A percentile compares a stretch with the other conserved stretches of the same genome.
These are phyloP conservation scores for Rhadina sibilatrix DNA, from an alignment of 2,113 vertebrate species.

Conservation along the genomic window DNA sequence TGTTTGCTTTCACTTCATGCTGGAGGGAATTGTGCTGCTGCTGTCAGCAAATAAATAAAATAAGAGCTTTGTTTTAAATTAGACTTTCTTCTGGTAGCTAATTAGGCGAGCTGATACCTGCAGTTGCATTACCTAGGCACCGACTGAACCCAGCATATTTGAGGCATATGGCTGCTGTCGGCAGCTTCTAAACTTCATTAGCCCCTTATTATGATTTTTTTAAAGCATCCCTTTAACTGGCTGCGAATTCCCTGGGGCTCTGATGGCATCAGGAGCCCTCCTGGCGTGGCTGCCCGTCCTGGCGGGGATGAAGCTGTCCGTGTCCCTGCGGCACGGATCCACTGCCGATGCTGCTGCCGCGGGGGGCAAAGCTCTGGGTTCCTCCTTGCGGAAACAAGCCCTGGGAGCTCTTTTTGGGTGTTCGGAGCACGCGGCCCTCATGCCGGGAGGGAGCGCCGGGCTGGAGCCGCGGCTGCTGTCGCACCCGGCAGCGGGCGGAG, in stretches of 20 bases:
- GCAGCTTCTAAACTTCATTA: conserved; percentile 23
- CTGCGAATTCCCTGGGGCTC: not conserved
- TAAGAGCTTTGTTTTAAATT: conserved; percentile 55
- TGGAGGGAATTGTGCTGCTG: conserved; percentile 33
- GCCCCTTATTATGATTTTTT: not conserved
- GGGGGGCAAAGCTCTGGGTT: not conserved
- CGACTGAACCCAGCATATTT: not conserved
- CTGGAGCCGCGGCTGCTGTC: not conserved
- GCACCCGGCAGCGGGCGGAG: not conserved
- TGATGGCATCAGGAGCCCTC: not conserved
- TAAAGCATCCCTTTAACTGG: not conserved
- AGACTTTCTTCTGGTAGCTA: conserved; percentile 48
- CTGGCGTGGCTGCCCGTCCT: not conserved
- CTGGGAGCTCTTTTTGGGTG: not conserved
- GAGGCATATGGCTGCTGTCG: conserved; percentile 8
- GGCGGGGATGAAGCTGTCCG: not conserved
- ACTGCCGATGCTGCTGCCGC: not conserved
- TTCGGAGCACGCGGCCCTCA: fast-evolving
- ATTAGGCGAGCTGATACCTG: conserved; percentile 56
- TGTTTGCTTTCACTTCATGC: conserved; percentile 28
- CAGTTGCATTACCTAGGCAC: conserved; percentile 28
- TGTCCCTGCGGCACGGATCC: not conserved
- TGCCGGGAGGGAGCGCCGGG: not conserved
- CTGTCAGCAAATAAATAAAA: conserved; percentile 64
- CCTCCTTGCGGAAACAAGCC: not conserved